A percentile compares a stretch with the other conserved stretches of the same genome.
Evolutionary conservation across 2,888 invertebrate species (phyloP).

Genomic region (Xestia rhomboidea): DNA sequence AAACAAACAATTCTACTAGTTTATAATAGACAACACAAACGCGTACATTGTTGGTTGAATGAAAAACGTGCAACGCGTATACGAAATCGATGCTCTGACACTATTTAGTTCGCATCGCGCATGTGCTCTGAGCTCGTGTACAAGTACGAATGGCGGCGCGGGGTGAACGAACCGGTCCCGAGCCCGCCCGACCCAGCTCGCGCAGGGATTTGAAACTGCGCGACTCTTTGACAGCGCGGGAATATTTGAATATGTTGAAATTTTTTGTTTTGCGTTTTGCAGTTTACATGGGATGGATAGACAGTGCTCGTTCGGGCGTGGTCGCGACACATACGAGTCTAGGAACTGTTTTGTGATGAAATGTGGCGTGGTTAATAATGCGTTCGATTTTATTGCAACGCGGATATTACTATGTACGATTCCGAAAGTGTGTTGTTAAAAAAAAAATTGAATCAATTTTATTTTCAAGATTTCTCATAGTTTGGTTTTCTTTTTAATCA

Average conservation of each 20-base stretch:
- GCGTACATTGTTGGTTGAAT: constrained; percentile 36
- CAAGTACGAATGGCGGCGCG: constrained; percentile 46
- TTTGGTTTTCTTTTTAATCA: not conserved
- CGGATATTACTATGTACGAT: not conserved
- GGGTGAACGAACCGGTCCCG: constrained; percentile 50
- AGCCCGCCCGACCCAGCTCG: constrained; percentile 9
- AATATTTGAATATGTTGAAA: constrained; percentile 43
- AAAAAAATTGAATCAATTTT: too few relatives aligned
- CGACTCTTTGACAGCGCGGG: constrained; percentile 51
- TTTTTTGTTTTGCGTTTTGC: not conserved
- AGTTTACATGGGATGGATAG: too few relatives aligned
- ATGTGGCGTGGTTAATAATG: not conserved
- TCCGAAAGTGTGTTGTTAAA: too few relatives aligned
- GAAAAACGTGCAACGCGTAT: constrained; percentile 16
- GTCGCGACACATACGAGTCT: too few relatives aligned
- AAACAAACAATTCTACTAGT: constrained; percentile 5
- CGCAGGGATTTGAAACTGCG: constrained; percentile 45
- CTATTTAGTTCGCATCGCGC: constrained; percentile 46
- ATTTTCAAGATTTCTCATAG: not conserved
- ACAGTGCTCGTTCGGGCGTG: too few relatives aligned
- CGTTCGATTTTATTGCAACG: not conserved
- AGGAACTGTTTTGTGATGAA: too few relatives aligned
- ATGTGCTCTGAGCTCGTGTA: constrained; percentile 64
- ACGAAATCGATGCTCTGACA: constrained; percentile 51
- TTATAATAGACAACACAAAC: constrained; percentile 21